Evolutionary conservation across 2,113 vertebrate species (phyloP).

Genomic region (Setophaga coronata): DNA sequence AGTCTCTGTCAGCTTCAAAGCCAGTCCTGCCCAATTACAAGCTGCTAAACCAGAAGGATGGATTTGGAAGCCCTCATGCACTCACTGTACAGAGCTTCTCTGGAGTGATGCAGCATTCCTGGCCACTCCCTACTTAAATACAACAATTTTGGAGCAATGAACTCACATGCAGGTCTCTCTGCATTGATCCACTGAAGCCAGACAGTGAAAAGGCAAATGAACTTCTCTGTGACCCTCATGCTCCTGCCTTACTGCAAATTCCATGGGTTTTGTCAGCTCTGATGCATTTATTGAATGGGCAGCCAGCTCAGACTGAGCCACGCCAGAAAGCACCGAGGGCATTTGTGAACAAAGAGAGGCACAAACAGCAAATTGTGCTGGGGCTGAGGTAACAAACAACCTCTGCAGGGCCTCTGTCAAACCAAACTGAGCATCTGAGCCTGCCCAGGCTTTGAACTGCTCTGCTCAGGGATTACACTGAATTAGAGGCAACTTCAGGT

Average conservation of each 20-base stretch:
- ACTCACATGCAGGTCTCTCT: neutral
- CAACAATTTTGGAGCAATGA: neutral
- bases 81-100: neutral
- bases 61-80: neutral
- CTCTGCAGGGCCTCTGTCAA: neutral
- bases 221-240: neutral
- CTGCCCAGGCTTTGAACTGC: neutral
- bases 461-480: neutral
- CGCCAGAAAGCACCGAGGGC: neutral
- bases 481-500: neutral
- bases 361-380: neutral
- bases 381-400: neutral
- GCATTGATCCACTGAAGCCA: neutral
- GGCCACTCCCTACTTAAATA: neutral
- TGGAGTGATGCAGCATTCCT: neutral
- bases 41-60: neutral
- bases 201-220: neutral
- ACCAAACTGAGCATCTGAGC: neutral
- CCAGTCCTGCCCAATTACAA: neutral
- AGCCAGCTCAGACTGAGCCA: neutral
- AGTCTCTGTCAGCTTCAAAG: neutral
- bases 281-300: neutral
- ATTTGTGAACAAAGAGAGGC: neutral
- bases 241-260: neutral
- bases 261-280: neutral